These are phyloP conservation scores for Lipophrys pholis DNA, from an alignment of 2,113 vertebrate genomes.

Conservation along the genomic window DNA sequence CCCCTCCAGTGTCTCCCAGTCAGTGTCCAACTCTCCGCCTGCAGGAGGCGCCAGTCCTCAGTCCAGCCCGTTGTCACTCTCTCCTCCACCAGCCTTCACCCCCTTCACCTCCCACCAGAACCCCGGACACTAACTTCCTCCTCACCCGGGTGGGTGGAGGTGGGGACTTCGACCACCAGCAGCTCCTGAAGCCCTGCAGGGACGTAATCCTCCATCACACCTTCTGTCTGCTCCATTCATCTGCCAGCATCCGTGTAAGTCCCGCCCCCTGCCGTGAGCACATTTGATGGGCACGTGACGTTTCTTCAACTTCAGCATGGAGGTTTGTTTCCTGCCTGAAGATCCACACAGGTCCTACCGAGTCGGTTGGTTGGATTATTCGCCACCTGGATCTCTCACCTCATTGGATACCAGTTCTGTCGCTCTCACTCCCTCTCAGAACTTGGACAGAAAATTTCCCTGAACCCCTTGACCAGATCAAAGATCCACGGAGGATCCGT, in stretches of 20 bases:
- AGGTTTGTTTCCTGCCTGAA: too few species aligned
- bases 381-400: too few species aligned
- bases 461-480: too few species aligned
- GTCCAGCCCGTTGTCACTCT: conserved; percentile 71
- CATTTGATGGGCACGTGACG: not conserved
- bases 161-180: conserved; percentile 13
- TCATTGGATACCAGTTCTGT: too few species aligned
- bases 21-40: conserved; percentile 64
- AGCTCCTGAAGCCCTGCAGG: not conserved
- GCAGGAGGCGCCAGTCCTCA: conserved; percentile 66
- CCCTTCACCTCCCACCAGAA: conserved; percentile 76
- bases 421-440: too few species aligned
- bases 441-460: too few species aligned
- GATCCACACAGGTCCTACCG: too few species aligned
- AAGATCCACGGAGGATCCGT: too few species aligned
- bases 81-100: conserved; percentile 74
- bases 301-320: too few species aligned
- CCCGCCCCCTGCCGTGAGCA: conserved; percentile 22
- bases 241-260: conserved; percentile 32
- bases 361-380: too few species aligned
- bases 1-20: conserved; percentile 76
- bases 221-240: conserved; percentile 28
- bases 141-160: conserved; percentile 5
- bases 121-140: conserved; percentile 50
- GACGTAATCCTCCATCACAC: conserved; percentile 2